Conservation (phyloP, 2,888 invertebrate genomes). For the Drosophila conformis region DNA sequence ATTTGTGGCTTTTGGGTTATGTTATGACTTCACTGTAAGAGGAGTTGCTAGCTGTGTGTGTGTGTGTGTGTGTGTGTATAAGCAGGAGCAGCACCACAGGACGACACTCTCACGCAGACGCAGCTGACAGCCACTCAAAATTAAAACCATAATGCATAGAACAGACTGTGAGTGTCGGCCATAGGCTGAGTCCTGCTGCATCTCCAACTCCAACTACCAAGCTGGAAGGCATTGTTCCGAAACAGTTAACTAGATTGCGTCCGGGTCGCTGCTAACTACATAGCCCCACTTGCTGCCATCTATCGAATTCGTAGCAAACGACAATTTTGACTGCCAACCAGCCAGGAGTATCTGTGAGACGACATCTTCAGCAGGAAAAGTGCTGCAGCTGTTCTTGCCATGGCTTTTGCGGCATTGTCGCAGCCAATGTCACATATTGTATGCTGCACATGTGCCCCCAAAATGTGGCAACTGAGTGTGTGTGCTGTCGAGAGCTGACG, state of each 20-base stretch:
- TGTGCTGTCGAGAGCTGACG: conserved; percentile 60
- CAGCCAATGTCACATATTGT: conserved; percentile 75
- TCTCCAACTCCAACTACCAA: background rate
- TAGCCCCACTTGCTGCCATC: conserved; percentile 2
- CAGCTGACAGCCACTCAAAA: conserved; percentile 54
- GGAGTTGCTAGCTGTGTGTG: background rate
- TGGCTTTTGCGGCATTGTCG: conserved; percentile 71
- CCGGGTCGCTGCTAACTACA: background rate
- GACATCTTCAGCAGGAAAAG: conserved; percentile 19
- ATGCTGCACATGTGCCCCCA: conserved; percentile 48
- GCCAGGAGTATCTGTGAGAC: conserved; percentile 21
- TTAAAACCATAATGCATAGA: conserved; percentile 62
- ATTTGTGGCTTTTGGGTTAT: conserved; percentile 29
- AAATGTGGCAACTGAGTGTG: conserved; percentile 34
- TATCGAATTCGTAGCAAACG: conserved; percentile 46
- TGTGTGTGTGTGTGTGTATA: background rate
- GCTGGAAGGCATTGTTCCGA: background rate
- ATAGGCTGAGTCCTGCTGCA: conserved; percentile 10
- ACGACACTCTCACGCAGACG: background rate
- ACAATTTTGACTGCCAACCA: conserved; percentile 48
- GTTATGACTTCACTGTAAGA: conserved; percentile 24
- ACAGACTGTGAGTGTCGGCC: conserved; percentile 50
- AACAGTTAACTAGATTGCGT: conserved; percentile 2
- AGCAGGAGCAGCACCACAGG: background rate
- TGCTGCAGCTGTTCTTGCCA: conserved; percentile 69